phyloP scores from a whole-genome alignment of 2,113 vertebrate genomes.

The Embiotoca jacksoni region DNA sequence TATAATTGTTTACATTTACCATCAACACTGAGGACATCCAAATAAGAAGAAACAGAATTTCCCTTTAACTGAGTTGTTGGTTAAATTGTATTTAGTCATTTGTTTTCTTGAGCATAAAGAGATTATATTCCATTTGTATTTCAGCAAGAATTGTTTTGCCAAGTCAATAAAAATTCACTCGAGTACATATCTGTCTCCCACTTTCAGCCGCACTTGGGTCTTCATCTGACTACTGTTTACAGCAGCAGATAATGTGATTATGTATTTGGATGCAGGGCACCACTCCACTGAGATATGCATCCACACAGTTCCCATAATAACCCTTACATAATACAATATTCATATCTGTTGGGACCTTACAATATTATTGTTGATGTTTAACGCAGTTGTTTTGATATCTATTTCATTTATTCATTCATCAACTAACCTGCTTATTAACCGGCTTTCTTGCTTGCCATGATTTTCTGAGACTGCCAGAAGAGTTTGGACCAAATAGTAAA shows the following conservation, averaged over 20 bases:
- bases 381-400: background rate
- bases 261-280: background rate
- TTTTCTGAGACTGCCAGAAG: background rate
- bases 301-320: conserved; percentile 19
- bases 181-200: background rate
- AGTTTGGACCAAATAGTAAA: background rate
- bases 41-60: too few relatives aligned
- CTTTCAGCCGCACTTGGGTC: background rate
- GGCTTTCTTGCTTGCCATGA: background rate
- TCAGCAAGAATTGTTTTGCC: background rate
- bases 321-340: conserved; percentile 1
- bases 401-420: background rate
- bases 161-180: background rate
- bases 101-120: background rate
- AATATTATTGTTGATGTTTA: background rate
- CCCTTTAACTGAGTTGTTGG: background rate
- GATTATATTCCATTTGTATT: background rate
- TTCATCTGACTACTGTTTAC: conserved; percentile 18
- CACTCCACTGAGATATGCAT: conserved; percentile 15
- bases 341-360: background rate
- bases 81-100: background rate
- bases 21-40: too few relatives aligned
- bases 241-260: conserved; percentile 35
- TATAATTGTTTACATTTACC: too few relatives aligned
- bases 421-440: background rate